These are phyloP conservation scores for Upupa epops DNA, from an alignment of 2,113 vertebrate species.

Conservation along the genomic window DNA sequence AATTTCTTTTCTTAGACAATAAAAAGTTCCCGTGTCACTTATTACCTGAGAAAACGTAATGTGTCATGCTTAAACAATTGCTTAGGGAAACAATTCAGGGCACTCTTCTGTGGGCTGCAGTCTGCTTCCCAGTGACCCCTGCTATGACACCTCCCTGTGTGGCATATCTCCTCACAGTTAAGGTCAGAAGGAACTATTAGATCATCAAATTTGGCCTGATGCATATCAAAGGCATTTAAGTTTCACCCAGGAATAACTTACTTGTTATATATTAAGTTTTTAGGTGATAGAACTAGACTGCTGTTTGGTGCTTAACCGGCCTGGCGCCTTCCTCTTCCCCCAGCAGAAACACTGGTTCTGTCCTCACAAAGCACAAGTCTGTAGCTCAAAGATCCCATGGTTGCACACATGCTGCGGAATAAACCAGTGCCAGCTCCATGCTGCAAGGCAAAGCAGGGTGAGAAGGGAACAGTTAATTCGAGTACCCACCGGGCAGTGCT, in stretches of 20 bases:
- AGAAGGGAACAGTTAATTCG: background rate
- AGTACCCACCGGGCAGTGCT: fast-evolving
- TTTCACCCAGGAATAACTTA: conserved; percentile 13
- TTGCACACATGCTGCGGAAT: background rate
- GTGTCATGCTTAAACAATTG: conserved; percentile 22
- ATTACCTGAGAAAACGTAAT: background rate
- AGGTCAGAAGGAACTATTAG: conserved; percentile 3
- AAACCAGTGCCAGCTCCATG: background rate
- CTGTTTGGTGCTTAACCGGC: background rate
- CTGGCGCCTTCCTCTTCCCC: background rate
- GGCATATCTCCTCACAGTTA: background rate
- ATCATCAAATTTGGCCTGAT: background rate
- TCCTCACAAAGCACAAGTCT: background rate
- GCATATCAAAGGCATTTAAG: conserved; percentile 3
- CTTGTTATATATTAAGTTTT: conserved; percentile 34
- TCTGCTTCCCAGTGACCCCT: background rate
- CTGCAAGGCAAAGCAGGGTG: background rate
- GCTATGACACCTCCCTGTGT: background rate
- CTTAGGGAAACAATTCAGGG: background rate
- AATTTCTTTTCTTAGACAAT: background rate
- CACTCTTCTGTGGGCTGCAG: background rate
- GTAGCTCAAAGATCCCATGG: background rate
- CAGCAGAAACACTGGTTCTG: background rate
- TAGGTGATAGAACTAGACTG: background rate
- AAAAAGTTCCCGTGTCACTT: background rate